Conservation (phyloP, 1,140 invertebrate genomes). For the Caenorhabditis inopinata region DNA sequence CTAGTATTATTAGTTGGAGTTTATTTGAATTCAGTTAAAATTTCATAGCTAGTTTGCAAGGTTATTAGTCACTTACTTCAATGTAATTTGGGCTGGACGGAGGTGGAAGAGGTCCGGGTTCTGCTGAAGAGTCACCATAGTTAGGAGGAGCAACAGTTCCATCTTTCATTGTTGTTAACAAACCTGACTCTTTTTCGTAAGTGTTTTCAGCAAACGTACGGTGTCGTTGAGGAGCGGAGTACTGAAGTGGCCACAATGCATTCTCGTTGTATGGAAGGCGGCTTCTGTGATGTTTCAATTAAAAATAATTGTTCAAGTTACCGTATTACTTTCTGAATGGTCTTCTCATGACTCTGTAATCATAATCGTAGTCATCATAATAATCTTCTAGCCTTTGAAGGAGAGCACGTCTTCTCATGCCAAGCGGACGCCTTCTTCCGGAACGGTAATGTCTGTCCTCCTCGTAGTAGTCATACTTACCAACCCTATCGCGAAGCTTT, state of each 20-base stretch:
- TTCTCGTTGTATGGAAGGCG: conserved; percentile 28
- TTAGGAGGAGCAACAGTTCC: conserved; percentile 22
- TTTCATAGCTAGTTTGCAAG: no score
- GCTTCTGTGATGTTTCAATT: neutral
- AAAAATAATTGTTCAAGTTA: neutral
- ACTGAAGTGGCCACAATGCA: neutral
- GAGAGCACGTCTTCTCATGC: conserved; percentile 13
- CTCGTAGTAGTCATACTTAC: conserved; percentile 3
- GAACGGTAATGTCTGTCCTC: neutral
- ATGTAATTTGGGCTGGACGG: conserved; percentile 10
- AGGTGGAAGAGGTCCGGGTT: conserved; percentile 8
- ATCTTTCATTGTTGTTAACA: conserved; percentile 26
- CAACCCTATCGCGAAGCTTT: conserved; percentile 21
- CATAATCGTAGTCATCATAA: conserved; percentile 11
- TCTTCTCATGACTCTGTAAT: neutral
- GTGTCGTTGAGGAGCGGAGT: conserved; percentile 5
- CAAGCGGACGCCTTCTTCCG: neutral
- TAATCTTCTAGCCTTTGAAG: conserved; percentile 7
- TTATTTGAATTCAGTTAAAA: no score
- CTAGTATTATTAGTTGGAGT: neutral
- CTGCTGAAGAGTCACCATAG: conserved; percentile 30
- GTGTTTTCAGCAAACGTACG: neutral
- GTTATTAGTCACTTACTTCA: neutral
- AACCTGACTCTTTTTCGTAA: neutral
- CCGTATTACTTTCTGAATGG: conserved; percentile 29